Conservation (phyloP, 2,113 vertebrate species). For the Pungitius pungitius region DNA sequence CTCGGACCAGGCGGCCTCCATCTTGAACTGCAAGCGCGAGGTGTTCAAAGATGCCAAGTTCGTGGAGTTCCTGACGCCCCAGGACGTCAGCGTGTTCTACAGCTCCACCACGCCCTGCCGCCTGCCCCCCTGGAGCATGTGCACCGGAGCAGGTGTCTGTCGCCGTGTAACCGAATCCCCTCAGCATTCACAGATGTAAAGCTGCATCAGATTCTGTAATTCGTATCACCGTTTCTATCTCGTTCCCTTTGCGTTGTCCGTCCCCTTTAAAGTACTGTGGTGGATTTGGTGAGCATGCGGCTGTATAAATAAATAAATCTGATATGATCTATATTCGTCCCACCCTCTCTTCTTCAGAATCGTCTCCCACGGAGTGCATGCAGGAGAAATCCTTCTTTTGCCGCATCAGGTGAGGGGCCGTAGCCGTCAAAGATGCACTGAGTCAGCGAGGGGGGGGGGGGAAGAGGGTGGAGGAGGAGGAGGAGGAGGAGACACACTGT, state of each 20-base stretch:
- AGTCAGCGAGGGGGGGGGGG: slow-evolving; percentile 28
- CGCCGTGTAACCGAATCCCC: not conserved
- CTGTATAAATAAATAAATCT: slow-evolving; percentile 2
- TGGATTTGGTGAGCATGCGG: not conserved
- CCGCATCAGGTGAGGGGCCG: slow-evolving; percentile 89
- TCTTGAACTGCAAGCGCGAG: slow-evolving; percentile 88
- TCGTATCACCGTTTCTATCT: not conserved
- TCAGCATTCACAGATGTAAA: not conserved
- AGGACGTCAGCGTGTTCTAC: slow-evolving; percentile 94
- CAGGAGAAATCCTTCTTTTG: slow-evolving; percentile 99
- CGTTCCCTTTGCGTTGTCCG: not conserved
- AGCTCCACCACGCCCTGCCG: slow-evolving; percentile 90
- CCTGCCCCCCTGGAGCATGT: slow-evolving; percentile 91
- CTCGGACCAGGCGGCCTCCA: slow-evolving; percentile 89
- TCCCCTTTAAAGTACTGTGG: not conserved
- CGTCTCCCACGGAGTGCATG: slow-evolving; percentile 88
- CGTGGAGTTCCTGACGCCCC: slow-evolving; percentile 93
- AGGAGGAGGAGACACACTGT: slow-evolving; percentile 13
- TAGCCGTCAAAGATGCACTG: slow-evolving; percentile 15
- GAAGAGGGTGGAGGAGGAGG: not conserved
- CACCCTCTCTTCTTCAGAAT: slow-evolving; percentile 77
- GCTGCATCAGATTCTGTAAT: not conserved
- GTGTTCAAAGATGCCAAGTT: slow-evolving; percentile 90
- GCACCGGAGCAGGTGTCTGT: slow-evolving; percentile 85
- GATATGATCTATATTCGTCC: slow-evolving; percentile 20